Conservation (phyloP, 1,140 invertebrate genomes). For the Laupala kohalensis region DNA sequence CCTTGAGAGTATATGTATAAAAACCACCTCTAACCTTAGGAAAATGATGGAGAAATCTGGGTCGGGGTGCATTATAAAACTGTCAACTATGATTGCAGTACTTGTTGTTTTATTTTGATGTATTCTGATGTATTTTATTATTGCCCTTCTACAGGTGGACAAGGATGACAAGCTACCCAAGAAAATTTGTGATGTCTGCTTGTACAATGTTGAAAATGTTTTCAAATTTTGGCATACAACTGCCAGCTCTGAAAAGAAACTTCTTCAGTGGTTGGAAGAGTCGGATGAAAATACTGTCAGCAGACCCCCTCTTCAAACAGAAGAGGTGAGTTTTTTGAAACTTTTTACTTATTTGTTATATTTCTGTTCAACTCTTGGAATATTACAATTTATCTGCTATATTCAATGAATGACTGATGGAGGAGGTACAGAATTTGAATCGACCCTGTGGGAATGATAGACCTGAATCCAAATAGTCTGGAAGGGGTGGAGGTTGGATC, state of each 20-base stretch:
- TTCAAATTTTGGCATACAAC: constrained; percentile 45
- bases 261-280: constrained; percentile 34
- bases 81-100: too few relatives aligned
- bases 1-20: too few relatives aligned
- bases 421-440: too few relatives aligned
- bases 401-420: too few relatives aligned
- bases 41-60: too few relatives aligned
- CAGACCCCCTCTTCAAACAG: constrained; percentile 5
- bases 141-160: constrained; percentile 29
- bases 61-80: too few relatives aligned
- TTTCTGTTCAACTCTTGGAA: not conserved
- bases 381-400: too few relatives aligned
- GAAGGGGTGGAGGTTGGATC: too few relatives aligned
- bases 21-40: too few relatives aligned
- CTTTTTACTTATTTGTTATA: not conserved
- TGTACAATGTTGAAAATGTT: constrained; percentile 42
- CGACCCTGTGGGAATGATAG: too few relatives aligned
- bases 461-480: too few relatives aligned
- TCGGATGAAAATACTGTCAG: constrained; percentile 25
- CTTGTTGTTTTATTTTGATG: not conserved
- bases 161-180: constrained; percentile 43
- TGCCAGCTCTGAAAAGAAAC: constrained; percentile 39
- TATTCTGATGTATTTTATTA: not conserved
- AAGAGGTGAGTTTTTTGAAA: constrained; percentile 7
- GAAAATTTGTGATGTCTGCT: constrained; percentile 44